These are phyloP conservation scores for Gisinianus flammeolus DNA, from an alignment of 2,888 invertebrate species.

Conservation along the genomic window DNA sequence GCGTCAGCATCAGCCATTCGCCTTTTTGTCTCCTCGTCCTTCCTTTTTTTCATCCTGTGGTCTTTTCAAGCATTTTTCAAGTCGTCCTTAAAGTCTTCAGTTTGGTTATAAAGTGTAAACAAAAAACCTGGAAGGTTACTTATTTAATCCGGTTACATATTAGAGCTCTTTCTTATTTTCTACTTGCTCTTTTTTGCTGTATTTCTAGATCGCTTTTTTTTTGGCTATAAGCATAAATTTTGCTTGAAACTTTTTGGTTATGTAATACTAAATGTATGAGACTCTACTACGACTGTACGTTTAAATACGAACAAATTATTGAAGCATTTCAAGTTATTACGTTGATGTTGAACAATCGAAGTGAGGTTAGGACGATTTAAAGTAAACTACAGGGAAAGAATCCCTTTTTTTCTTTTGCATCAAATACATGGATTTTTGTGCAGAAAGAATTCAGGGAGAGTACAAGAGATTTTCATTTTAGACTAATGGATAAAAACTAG, in stretches of 20 bases:
- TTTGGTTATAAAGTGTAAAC: neutral
- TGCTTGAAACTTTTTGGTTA: neutral
- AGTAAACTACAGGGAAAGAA: no score
- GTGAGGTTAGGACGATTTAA: no score
- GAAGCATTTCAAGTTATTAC: neutral
- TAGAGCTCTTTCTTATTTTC: neutral
- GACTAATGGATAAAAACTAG: no score
- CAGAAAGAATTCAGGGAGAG: no score
- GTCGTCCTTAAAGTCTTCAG: neutral
- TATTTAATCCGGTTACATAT: constrained; percentile 3
- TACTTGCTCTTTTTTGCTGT: neutral
- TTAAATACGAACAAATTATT: no score
- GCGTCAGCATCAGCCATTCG: constrained; percentile 25
- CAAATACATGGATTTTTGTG: no score
- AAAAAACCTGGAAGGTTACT: neutral
- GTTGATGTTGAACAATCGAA: neutral
- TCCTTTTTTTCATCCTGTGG: neutral
- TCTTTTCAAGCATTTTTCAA: neutral
- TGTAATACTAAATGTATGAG: no score
- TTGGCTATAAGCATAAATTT: neutral
- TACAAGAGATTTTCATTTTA: no score
- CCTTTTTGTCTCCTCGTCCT: constrained; percentile 26
- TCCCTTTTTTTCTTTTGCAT: no score
- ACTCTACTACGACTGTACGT: no score
- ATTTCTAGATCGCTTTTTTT: neutral